Conservation (phyloP, 2,888 invertebrate species). For the Cephus rjabovi region DNA sequence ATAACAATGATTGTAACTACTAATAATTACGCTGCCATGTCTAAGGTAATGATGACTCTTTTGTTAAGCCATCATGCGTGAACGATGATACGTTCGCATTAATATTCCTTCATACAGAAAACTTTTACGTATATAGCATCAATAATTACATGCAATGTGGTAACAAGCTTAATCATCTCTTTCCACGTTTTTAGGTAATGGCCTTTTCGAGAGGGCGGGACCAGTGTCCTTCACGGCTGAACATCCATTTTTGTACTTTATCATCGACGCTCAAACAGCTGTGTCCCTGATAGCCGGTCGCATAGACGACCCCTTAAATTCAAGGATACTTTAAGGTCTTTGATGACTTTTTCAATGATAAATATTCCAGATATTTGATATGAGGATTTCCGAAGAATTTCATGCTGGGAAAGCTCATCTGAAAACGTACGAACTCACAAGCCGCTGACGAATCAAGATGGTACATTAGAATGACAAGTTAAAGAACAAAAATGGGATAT, state of each 20-base stretch:
- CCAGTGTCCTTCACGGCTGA: constrained; percentile 82
- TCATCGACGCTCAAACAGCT: constrained; percentile 83
- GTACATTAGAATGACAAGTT: background rate
- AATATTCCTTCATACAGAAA: background rate
- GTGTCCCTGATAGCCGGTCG: constrained; percentile 86
- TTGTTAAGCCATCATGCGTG: background rate
- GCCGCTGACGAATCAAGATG: background rate
- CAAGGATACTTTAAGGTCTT: constrained; percentile 76
- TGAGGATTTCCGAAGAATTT: background rate
- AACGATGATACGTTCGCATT: background rate
- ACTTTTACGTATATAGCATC: background rate
- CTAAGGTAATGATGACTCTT: background rate
- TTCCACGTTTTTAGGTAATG: constrained; percentile 59
- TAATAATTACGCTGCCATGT: background rate
- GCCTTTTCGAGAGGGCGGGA: constrained; percentile 54
- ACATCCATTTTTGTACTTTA: constrained; percentile 87
- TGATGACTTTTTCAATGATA: background rate
- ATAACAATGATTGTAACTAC: background rate
- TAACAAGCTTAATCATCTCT: background rate
- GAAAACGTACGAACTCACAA: background rate
- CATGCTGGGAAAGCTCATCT: background rate
- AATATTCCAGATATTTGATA: background rate
- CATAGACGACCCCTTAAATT: constrained; percentile 85
- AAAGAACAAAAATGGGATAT: background rate
- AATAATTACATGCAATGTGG: background rate